A percentile compares a stretch with the other conserved stretches of the same genome.
These are phyloP conservation scores for Campaea margaritaria DNA, from an alignment of 2,888 invertebrate genomes.

Conservation along the genomic window DNA sequence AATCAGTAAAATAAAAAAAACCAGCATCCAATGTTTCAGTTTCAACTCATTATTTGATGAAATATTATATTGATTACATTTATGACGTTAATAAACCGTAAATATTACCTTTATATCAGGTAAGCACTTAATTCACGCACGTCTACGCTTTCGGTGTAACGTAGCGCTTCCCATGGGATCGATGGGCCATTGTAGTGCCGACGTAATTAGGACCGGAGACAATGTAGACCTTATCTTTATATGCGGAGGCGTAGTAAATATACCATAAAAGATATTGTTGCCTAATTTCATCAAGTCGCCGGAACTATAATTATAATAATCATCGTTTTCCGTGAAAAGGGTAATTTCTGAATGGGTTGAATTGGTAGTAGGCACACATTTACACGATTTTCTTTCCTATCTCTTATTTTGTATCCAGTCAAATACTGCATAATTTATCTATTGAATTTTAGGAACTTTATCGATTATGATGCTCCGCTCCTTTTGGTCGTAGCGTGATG, in stretches of 20 bases:
- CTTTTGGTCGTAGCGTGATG: no score
- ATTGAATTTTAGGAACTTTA: no score
- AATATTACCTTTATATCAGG: constrained; percentile 43
- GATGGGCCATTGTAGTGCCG: constrained; percentile 15
- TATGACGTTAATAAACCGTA: constrained; percentile 44
- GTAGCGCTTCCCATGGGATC: constrained; percentile 19
- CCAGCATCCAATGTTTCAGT: constrained; percentile 36
- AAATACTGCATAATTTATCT: no score
- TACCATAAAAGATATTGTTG: constrained; percentile 5
- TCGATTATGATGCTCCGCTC: no score
- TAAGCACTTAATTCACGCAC: constrained; percentile 39
- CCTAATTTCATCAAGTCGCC: constrained; percentile 4
- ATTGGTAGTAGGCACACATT: no score
- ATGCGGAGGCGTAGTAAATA: neutral
- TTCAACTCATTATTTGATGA: constrained; percentile 35
- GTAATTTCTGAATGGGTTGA: no score
- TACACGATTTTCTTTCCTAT: no score
- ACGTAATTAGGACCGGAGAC: constrained; percentile 23
- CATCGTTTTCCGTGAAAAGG: neutral
- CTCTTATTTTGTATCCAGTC: no score
- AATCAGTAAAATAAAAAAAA: no score
- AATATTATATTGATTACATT: constrained; percentile 38
- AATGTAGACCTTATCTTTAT: constrained; percentile 22
- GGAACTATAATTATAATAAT: neutral
- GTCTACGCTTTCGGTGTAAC: constrained; percentile 19